Evolutionary conservation across 2,888 invertebrate species (phyloP), one percentile per base, ranked within the genome.

Genomic region (Xestia ashworthii): DNA sequence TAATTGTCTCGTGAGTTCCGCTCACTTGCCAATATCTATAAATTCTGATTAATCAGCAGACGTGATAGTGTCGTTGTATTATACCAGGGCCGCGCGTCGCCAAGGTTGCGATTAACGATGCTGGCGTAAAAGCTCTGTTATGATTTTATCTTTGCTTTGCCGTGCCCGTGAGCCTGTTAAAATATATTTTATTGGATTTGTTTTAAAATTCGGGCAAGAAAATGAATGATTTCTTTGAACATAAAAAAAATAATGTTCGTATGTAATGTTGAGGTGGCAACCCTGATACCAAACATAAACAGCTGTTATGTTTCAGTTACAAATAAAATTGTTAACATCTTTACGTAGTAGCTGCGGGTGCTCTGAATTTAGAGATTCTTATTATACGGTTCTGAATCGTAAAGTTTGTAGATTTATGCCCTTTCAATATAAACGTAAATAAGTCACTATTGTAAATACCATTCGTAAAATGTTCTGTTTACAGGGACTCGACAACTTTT

Each of bases 11-110:
- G 88, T 80, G 90, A 92, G 91, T 92, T 93, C 88, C 90, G 89
- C 90, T 89, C 90, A 87, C 91, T 91, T 94, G 94, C 94, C 94
- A 95, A 95, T 95, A 91, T 90, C 92, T 92, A 94, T 95, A 94
- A 94, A 95, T 94, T 91, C 89, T 79, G 92, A 93, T 94, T 94
- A 94, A 94, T 93, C 92, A 91, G 91, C 88, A 90, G 90, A 81
- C 86, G 87, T 87, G 90, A 89, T 92, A 89, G 90, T 91, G 88
- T 89, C 89, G 86, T 82, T 88, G 87, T 84, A 71, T 88, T 84
- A 58, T 87, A 88, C 87, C 88, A 87, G 80, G 84, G 86, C 78
- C 89, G 88, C 84, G 81, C 84, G 89, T 86, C 88, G 85, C 80
- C 93, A 93, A 94, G 93, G 93, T 90, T 87, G 84, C 83, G 72